Base-by-base conservation (phyloP, 2,797 vertebrate genomes). In the Pelobates cultripes region DNA sequence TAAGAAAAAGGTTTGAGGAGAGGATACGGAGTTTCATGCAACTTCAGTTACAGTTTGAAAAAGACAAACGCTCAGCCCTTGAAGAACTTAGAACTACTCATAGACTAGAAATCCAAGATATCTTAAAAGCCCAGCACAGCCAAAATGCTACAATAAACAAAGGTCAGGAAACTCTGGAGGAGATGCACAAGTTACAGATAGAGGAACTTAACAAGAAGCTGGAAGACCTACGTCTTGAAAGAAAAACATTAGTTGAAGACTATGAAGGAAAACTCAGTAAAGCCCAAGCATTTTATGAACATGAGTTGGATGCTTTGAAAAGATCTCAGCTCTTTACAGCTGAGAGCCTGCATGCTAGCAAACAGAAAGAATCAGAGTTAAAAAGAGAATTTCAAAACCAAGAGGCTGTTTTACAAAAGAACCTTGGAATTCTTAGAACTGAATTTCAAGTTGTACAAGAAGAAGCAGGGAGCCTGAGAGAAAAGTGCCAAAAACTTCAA, bases 271-370 rank as follows among this genome's bases (percentile, higher is more conserved):
- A 98, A 90, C 92, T 99, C 84, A 96, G 88, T 89, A 98, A 99
- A 94, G 97, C 97, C 40, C 97, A 98, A 86, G 94, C 94, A 15
- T 99, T 98, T 87, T 99, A 99, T 70, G 97, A 99, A 70, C 96
- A 95, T 0, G 97, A 99, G 88, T 94, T 99, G 81, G 97, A 99
- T 86, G 97, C 95, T 87, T 95, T 99, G 94, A 98, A 98, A 93
- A 92, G 97, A 69, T 98, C 97, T 4, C 97, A 99, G 88, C 95
- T 97, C 88, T 97, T 99, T 87, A 97, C 97, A 2, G 95, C 97
- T 0, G 97, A 99, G 89, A 98, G 96, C 89, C 90, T 98, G 57
- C 89, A 97, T 90, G 94, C 95, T 7, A 98, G 97, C 94, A 98
- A 98, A 91, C 96, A 97, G 88, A 99, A 97, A 2, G 97, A 99